Base-by-base conservation (phyloP, 2,797 vertebrate species). In the Coccyzus lansbergi region DNA sequence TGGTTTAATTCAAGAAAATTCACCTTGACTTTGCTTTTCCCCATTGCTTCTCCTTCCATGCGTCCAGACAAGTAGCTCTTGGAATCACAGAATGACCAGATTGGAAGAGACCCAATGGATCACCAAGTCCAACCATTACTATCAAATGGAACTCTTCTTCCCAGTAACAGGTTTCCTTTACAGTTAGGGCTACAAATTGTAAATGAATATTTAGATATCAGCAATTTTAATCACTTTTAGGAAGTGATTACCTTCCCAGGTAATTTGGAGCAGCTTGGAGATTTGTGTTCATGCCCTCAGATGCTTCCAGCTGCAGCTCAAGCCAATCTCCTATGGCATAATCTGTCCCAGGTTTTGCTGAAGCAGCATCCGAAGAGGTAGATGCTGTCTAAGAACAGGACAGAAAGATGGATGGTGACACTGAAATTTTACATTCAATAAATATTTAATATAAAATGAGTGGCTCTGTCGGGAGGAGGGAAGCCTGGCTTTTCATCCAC, bases 361-460 rank as follows among this genome's bases (percentile, higher is more conserved):
- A 64, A 58, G 83, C 51, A 62, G 60, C 64, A 34, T 80, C 68
- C 28, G 58, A 11, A 1, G 38, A 85, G 38, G 52, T 48, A 21
- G 33, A 19, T 44, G 69, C 72, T 93, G 51, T 88, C 86, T 56
- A 94, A 90, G 92, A 90, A 86, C 80, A 81, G 69, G 83, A 33
- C 38, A 77, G 79, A 31, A 70, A 93, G 91, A 74, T 18, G 83
- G 83, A 90, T 80, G 86, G 55, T 70, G 74, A 62, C 24, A 60
- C 22, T 68, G 86, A 60, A 71, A 79, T 60, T 65, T 83, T 93
- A 62, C 62, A 64, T 70, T 46, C 55, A 53, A 77, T 86, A 83
- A 92, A 88, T 74, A 75, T 20, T n/a, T 42, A 42, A 78, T 56
- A 63, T 36, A 33, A 67, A 83, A 53, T 33, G 77, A 83, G 38